Evolutionary conservation across 2,113 vertebrate genomes (phyloP), one percentile per base, ranked within the genome.

Genomic region (Syngnathoides biaculeatus): DNA sequence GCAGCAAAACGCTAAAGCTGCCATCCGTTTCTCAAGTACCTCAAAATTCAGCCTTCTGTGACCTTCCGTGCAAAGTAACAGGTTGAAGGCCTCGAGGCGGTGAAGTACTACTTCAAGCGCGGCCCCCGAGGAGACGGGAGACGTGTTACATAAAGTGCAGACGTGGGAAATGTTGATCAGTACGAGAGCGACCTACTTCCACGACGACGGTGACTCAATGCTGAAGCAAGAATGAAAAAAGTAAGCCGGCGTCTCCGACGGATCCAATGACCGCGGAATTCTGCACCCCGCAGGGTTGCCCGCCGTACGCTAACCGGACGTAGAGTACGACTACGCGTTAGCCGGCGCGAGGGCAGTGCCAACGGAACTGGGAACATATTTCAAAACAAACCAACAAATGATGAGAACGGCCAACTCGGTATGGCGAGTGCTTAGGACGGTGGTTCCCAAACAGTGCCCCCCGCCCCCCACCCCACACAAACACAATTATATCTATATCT

Each of bases 131-230:
- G 59, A 35, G n/a, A n/a, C n/a, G n/a, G n/a, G n/a, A 61, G 59
- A 61, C 42, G 58, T 10, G 19, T 61, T 61, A 61, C 24, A 61
- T 61, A 61, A 61, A 61, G 59, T 40, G 59, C 39, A 42, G 40
- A 61, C 14, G 38, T 40, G 59, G 59, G 38, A 61, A 61, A 38
- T 42, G 38, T 61, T 38, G 11, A 22, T 61, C 38, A 61, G 38
- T 24, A 40, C 19, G 59, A 42, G 59, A n/a, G n/a, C n/a, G n/a
- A 61, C 38, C 59, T 24, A 42, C 39, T 61, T 61, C 38, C 59
- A 61, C n/a, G 17, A 38, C 40, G 59, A 61, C 59, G 57, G 57
- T 59, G 57, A 59, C 57, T 59, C 57, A 59, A 59, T n/a, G 57
- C 20, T 38, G 17, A 20, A 59, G 20, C 38, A 61, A 42, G 38